Percentiles rank a stretch among this genome's conserved stretches.
phyloP scores from a whole-genome alignment of 2,113 vertebrate species.

The Esox niger region DNA sequence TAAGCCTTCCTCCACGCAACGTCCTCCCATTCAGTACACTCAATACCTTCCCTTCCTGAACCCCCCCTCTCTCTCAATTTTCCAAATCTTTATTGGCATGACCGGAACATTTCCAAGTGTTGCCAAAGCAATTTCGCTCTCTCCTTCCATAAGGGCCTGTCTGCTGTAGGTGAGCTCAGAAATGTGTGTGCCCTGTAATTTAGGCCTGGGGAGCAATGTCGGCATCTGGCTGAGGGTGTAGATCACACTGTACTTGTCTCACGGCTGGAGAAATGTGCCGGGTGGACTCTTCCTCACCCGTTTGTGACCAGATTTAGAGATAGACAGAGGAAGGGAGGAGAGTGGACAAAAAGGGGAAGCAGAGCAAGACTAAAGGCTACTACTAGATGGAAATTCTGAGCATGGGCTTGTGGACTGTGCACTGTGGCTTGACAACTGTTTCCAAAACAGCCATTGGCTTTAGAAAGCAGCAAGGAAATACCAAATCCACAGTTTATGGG shows the following conservation, averaged over 20 bases:
- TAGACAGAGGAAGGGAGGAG: not conserved
- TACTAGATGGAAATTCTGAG: too few relatives aligned
- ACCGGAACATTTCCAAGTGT: too few relatives aligned
- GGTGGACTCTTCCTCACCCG: not conserved
- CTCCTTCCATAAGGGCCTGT: not conserved
- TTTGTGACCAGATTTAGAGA: not conserved
- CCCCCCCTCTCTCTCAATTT: not conserved
- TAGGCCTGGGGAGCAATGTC: not conserved
- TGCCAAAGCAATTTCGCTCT: too few relatives aligned
- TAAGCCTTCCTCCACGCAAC: not conserved
- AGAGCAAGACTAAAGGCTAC: too few relatives aligned
- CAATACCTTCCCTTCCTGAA: not conserved
- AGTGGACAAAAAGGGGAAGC: not conserved
- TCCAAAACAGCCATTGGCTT: too few relatives aligned
- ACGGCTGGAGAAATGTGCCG: not conserved
- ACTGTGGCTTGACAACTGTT: too few relatives aligned
- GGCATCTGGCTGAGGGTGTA: not conserved
- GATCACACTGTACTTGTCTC: not conserved
- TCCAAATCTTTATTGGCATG: too few relatives aligned
- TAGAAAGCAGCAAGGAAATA: too few relatives aligned
- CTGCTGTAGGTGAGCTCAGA: not conserved
- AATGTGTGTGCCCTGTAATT: not conserved
- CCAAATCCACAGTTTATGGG: too few relatives aligned
- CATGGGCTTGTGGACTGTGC: too few relatives aligned
- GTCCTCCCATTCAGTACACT: not conserved